These are phyloP conservation scores for Coilia nasus DNA, from an alignment of 2,797 vertebrate species.

Conservation along the genomic window DNA sequence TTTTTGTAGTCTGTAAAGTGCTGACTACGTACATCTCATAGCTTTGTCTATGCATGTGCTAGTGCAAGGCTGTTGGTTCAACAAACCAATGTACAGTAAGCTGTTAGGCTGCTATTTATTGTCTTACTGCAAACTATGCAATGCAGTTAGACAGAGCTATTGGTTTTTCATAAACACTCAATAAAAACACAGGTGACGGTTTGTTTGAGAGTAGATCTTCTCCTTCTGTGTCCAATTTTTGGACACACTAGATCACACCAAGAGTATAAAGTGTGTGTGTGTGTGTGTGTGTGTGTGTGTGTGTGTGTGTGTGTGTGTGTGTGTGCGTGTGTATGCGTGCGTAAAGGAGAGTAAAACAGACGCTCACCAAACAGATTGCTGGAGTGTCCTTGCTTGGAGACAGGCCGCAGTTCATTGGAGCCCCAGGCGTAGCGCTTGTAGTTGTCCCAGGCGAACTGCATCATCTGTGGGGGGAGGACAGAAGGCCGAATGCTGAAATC, in stretches of 20 bases:
- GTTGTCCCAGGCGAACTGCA: constrained; percentile 83
- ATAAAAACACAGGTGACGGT: no score
- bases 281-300: neutral
- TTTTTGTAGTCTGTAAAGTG: no score
- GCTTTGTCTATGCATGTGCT: neutral
- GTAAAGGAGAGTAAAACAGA: neutral
- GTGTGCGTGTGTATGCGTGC: neutral
- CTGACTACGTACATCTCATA: neutral
- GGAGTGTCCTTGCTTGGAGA: constrained; percentile 81
- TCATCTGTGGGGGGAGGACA: constrained; percentile 70
- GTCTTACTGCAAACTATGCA: no score
- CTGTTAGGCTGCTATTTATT: neutral
- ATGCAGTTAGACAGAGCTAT: no score
- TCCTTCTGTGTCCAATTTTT: no score
- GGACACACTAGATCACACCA: no score
- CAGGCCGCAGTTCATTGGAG: constrained; percentile 79
- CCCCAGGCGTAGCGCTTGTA: constrained; percentile 83
- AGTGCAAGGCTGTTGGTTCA: neutral
- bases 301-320: neutral
- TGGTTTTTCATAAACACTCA: no score
- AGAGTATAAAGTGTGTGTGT: no score
- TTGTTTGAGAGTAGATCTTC: no score
- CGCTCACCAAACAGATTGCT: constrained; percentile 84
- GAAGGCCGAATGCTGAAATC: neutral
- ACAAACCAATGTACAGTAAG: neutral